Evolutionary conservation across 2,113 vertebrate species (phyloP), one percentile per base, ranked within the genome.

Genomic region (Rousettus leschenaultii): DNA sequence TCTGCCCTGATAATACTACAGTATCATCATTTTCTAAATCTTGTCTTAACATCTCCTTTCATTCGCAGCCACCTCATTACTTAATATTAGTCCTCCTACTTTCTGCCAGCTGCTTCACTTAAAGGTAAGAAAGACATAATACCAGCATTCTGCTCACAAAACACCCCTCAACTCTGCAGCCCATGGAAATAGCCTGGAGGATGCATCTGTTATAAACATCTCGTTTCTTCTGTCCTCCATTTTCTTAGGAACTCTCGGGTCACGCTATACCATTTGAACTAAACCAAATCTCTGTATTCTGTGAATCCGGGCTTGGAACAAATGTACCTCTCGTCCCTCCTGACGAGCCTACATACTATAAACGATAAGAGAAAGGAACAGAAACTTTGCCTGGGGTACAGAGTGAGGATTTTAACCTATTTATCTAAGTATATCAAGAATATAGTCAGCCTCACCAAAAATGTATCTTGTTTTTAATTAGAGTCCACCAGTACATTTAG

Each of bases 161-260:
- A 74, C 48, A 93, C 24, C 61, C 77, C 14, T 55, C n/a, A 35
- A 38, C 11, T 7, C 80, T 28, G 6, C 48, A 12, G 68, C 96
- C 86, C 15, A 35, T 6, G 21, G 28, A 61, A 30, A 95, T 35
- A 19, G 45, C 51, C 55, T 35, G 5, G 0, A 43, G 61, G 2
- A 45, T 53, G 26, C 18, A 96, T 84, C 43, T 57, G 59, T 96
- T 97, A 83, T 78, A 89, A 63, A 65, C 0, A 0, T 2, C 0
- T 28, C 51, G 82, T 89, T 71, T 84, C 53, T 82, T 97, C 92
- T 75, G 11, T 48, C 59, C 80, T 77, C 55, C 89, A 74, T 43
- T 97, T 74, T 43, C 96, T 94, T 38, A 95, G 97, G 96, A 77
- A 96, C 19, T 3, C 83, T 86, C 80, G 51, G 93, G 51, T 61